Base-by-base conservation (phyloP, 1,140 invertebrate species). In the Musca domestica region DNA sequence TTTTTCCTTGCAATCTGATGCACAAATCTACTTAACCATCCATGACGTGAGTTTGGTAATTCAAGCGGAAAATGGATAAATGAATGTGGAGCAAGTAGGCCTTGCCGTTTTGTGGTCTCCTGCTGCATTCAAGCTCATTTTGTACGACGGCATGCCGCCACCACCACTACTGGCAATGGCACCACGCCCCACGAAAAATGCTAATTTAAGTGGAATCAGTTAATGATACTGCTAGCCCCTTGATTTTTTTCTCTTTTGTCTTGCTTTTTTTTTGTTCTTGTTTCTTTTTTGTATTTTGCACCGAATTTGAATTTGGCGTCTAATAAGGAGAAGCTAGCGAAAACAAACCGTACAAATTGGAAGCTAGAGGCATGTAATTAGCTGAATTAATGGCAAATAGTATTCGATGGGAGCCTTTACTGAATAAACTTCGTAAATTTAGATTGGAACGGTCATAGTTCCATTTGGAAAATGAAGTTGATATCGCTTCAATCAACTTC, bases 201-300 rank as follows among this genome's bases (percentile, higher is more conserved):
- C 34, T 64, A 64, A 64, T 64, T 64, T 64, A 64, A 64, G 63
- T 51, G 20, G 47, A 48, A 64, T 64, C 47, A 51, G 27, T 61
- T 61, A 61, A 61, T 61, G 56, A 61, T 61, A 41, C 56, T 34
- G 27, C 56, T 61, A 30, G 56, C 56, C 56, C 47, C 64, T 66
- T 52, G 51, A 27, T 66, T 66, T 66, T 52, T 75, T 77, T 78
- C 76, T 78, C 77, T 76, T 75, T 69, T 72, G 73, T 72, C 70
- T 79, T 76, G 78, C 64, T 70, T 70, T n/a, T 34, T 79, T 79
- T 79, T 76, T 79, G 75, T 79, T 72, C 70, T 79, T 76, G 78
- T 67, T 70, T 70, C 20, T 34, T 79, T 79, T 79, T 76, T 79
- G 75, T 79, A 76, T 78, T 41, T 41, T 41, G 34, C 10, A 12